Conservation (phyloP, 1,140 invertebrate species). For the Drosophila kanapiae region DNA sequence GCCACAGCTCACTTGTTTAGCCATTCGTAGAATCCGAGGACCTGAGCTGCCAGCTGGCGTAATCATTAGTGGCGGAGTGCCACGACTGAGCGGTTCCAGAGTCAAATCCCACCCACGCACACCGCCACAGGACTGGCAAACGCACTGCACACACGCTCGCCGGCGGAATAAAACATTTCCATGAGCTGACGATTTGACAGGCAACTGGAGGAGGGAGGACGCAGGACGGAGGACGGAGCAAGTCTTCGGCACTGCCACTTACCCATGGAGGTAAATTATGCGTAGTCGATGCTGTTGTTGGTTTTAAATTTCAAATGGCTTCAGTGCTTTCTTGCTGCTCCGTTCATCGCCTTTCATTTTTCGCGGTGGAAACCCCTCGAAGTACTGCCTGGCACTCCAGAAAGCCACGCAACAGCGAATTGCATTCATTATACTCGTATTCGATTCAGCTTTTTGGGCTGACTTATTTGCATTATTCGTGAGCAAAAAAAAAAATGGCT, state of each 20-base stretch:
- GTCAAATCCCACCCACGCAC: constrained; percentile 27
- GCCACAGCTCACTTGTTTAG: constrained; percentile 36
- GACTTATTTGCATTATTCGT: constrained; percentile 72
- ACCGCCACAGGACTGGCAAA: neutral
- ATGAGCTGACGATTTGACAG: constrained; percentile 66
- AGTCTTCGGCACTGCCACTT: constrained; percentile 62
- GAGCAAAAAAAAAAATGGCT: constrained; percentile 64
- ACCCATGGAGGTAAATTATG: constrained; percentile 61
- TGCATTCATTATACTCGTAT: constrained; percentile 68
- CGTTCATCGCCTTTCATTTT: constrained; percentile 30
- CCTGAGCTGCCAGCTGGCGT: constrained; percentile 51
- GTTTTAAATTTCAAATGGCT: constrained; percentile 71
- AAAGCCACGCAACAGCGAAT: constrained; percentile 62
- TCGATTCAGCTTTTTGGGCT: neutral
- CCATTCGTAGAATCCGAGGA: constrained; percentile 8
- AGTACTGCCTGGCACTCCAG: constrained; percentile 34
- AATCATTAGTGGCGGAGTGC: constrained; percentile 58
- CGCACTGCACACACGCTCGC: constrained; percentile 32
- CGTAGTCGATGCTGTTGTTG: constrained; percentile 57
- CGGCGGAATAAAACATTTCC: constrained; percentile 54
- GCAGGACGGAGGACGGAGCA: neutral
- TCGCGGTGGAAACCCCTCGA: constrained; percentile 20
- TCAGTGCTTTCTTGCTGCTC: constrained; percentile 25
- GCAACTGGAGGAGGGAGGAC: constrained; percentile 7
- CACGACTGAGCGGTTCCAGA: constrained; percentile 10